A percentile compares a stretch with the other conserved stretches of the same genome.
Conservation (phyloP, 2,797 vertebrate species). For the Zalophus californianus region DNA sequence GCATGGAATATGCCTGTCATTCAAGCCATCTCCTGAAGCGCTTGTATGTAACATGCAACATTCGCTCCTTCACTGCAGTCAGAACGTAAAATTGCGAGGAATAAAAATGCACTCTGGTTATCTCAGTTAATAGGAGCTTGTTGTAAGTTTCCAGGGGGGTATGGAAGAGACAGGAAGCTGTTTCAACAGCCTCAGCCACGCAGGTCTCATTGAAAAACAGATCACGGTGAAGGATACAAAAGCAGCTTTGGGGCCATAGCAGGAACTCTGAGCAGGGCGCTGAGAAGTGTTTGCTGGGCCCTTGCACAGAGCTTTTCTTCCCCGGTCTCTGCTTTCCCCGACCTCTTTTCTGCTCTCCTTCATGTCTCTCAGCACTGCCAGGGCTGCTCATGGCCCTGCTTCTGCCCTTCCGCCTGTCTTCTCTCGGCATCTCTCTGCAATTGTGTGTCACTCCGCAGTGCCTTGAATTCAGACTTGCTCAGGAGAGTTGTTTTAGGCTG, state of each 20-base stretch:
- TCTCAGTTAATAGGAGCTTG: conserved; percentile 73
- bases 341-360: not conserved
- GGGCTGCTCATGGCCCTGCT: not conserved
- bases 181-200: conserved; percentile 21
- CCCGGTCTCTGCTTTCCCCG: not conserved
- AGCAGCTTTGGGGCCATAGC: conserved; percentile 35
- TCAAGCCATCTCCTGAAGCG: not conserved
- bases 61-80: not conserved
- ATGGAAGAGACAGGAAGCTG: conserved; percentile 76
- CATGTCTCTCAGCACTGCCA: not conserved
- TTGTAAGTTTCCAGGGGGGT: conserved; percentile 66
- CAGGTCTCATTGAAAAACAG: conserved; percentile 74
- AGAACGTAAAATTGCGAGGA: not conserved
- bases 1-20: not conserved
- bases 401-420: not conserved
- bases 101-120: not conserved
- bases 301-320: not conserved
- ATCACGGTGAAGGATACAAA: conserved; percentile 66
- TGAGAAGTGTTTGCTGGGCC: not conserved
- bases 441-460: not conserved
- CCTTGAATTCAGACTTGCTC: not conserved
- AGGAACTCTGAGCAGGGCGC: not conserved
- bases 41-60: not conserved
- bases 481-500: not conserved
- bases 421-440: not conserved